phyloP scores from a whole-genome alignment of 2,888 invertebrate species.

The Sympetrum striolatum region DNA sequence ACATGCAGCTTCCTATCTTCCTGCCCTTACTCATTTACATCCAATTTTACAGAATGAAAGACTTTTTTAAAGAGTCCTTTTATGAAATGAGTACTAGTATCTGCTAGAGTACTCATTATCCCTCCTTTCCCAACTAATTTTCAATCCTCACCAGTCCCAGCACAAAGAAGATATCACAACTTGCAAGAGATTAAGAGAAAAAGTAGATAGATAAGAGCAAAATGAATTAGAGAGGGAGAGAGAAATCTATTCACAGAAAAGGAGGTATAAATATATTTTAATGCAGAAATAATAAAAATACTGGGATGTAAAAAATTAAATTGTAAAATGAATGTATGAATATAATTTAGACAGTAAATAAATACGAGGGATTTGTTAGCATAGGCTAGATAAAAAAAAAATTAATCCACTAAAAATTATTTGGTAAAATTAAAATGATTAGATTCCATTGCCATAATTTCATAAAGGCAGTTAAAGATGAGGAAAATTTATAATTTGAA shows the following conservation, averaged over 20 bases:
- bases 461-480: not conserved
- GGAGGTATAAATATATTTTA: not conserved
- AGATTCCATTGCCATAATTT: not conserved
- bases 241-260: not conserved
- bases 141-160: not conserved
- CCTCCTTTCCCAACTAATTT: not conserved
- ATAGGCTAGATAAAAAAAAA: not conserved
- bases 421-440: not conserved
- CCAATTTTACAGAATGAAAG: constrained; percentile 33
- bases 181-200: constrained; percentile 11
- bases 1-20: constrained; percentile 39
- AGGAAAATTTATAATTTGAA: not conserved
- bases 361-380: not conserved
- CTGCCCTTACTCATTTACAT: constrained; percentile 38
- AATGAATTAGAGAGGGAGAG: not conserved
- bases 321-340: constrained; percentile 53
- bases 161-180: not conserved
- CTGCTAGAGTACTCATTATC: not conserved
- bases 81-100: not conserved
- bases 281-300: not conserved
- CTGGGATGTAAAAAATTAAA: constrained; percentile 52
- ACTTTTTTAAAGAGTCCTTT: not conserved
- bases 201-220: not conserved
- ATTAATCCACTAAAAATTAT: not conserved
- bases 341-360: not conserved